These are phyloP conservation scores for Epinephelus moara DNA, from an alignment of 2,113 vertebrate species.

Conservation along the genomic window DNA sequence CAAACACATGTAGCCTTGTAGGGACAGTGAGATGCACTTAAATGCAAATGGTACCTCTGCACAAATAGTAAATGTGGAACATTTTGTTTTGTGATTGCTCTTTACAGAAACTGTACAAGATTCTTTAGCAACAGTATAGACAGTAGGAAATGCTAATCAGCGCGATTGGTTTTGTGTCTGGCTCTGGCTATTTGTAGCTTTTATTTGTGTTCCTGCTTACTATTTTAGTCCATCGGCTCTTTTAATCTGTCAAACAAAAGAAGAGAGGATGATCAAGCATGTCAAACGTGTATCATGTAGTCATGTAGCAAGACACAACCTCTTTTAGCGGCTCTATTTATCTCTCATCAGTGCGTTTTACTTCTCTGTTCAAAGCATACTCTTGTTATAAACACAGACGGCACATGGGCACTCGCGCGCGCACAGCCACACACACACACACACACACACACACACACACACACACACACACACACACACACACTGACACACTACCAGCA, in stretches of 20 bases:
- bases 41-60: not conserved
- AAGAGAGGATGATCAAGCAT: conserved; percentile 63
- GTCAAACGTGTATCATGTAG: conserved; percentile 49
- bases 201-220: conserved; percentile 52
- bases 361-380: conserved; percentile 37
- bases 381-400: conserved; percentile 28
- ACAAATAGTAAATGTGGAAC: not conserved
- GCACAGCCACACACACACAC: conserved; percentile 13
- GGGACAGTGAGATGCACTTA: not conserved
- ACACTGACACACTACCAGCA: conserved; percentile 52
- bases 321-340: conserved; percentile 40
- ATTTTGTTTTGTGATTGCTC: not conserved
- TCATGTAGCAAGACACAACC: conserved; percentile 40
- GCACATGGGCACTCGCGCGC: conserved; percentile 16
- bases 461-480: conserved; percentile 13
- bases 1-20: not conserved
- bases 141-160: conserved; percentile 25
- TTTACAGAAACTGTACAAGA: conserved; percentile 1
- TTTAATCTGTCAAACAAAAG: conserved; percentile 63
- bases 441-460: not conserved
- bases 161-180: conserved; percentile 19
- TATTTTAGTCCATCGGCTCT: conserved; percentile 63
- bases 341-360: conserved; percentile 43
- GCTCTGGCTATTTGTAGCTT: conserved; percentile 61
- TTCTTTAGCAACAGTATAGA: conserved; percentile 5